Evolutionary conservation across 2,888 invertebrate species (phyloP), one percentile per base, ranked within the genome.

Genomic region (Labia minor): DNA sequence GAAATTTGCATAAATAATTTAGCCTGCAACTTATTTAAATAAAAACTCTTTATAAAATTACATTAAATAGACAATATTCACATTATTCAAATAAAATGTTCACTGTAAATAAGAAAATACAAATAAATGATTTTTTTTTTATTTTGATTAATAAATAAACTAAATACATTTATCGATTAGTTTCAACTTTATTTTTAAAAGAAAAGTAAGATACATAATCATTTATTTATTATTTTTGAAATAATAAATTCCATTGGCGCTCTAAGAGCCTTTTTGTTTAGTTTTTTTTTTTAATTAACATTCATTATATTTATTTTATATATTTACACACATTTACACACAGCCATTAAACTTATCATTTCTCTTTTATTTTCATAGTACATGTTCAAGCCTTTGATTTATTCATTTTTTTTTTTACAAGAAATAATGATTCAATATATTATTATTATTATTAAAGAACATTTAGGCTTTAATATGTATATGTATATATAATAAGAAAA

Each of bases 281-380:
- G n/a, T n/a, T n/a, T 49, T n/a, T 49, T n/a, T n/a, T 6, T 3
- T 8, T 26, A n/a, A 49, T 8, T 49, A 49, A 49, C 49, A 49
- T 49, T 49, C 49, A 49, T 49, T 8, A 26, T 26, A 26, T 26
- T 26, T 26, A 26, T 26, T 49, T 8, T 33, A 3, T 49, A 49
- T 49, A 49, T 49, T 49, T 49, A 49, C 49, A 49, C 49, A 49
- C 49, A 49, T 49, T 4, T 49, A 49, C 49, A 49, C 49, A 49
- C 49, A 49, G 49, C 49, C 49, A 49, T 49, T 26, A 26, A 26
- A 6, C 8, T 26, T 26, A n/a, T n/a, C n/a, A 6, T 26, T 26
- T 26, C 26, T 26, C 26, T 26, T 26, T n/a, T n/a, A n/a, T 33
- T 49, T 49, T 49, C 49, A 49, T 49, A 49, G n/a, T 14, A 49